These are phyloP conservation scores for Araneus ventricosus DNA, from an alignment of 1,140 invertebrate genomes.

Conservation along the genomic window DNA sequence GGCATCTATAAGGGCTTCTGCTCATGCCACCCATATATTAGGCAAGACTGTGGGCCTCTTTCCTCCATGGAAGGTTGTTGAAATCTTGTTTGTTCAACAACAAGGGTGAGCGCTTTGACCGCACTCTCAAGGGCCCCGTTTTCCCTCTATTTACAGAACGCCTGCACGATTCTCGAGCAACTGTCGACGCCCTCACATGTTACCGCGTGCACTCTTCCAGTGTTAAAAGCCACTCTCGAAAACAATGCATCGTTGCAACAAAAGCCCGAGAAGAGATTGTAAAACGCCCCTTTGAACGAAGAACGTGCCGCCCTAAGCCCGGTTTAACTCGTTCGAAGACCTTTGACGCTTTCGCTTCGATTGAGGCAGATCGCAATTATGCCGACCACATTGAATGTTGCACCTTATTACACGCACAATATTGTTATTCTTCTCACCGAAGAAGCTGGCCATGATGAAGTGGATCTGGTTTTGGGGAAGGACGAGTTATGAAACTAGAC, in stretches of 20 bases:
- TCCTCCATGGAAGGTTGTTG: neutral
- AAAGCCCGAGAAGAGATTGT: neutral
- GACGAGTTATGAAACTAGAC: neutral
- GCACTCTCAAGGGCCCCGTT: neutral
- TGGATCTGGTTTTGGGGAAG: neutral
- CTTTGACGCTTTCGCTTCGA: neutral
- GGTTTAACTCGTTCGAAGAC: neutral
- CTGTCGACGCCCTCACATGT: neutral
- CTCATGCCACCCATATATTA: neutral
- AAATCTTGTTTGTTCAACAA: neutral
- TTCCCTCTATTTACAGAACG: conserved; percentile 3
- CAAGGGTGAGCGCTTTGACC: conserved; percentile 22
- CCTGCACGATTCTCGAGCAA: neutral
- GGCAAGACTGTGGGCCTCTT: neutral
- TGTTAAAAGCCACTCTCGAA: neutral
- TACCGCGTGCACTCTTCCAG: neutral
- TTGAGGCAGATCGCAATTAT: conserved; percentile 20
- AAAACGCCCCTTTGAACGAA: neutral
- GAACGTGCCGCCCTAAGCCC: conserved; percentile 1
- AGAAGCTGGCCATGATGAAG: neutral
- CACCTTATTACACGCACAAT: neutral
- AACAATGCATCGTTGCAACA: neutral
- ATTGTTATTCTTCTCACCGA: neutral
- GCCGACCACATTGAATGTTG: neutral
- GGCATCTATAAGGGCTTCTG: neutral